These are phyloP conservation scores for Chionis minor DNA, from an alignment of 2,113 vertebrate genomes.

Conservation along the genomic window DNA sequence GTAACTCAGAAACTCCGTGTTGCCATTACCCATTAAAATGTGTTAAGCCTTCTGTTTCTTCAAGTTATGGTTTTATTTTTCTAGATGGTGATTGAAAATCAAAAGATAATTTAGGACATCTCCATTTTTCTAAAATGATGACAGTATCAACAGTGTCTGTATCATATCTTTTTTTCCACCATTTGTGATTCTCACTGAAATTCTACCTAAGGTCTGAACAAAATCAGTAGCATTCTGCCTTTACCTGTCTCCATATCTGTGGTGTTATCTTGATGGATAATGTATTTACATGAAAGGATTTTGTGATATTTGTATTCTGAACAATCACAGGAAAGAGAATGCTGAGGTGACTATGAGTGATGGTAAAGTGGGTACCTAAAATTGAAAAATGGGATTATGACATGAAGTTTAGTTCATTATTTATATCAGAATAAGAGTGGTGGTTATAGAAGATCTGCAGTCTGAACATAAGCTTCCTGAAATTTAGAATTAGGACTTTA, in stretches of 20 bases:
- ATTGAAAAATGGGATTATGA: neutral
- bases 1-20: neutral
- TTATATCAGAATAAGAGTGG: neutral
- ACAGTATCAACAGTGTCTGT: neutral
- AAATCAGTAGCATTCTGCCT: neutral
- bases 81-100: neutral
- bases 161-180: fast-evolving
- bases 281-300: neutral
- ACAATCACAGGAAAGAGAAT: neutral
- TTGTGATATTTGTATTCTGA: neutral
- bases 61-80: neutral
- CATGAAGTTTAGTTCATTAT: neutral
- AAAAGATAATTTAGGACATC: neutral
- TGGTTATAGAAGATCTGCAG: neutral
- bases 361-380: neutral
- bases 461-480: neutral
- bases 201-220: neutral
- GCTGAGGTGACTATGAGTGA: neutral
- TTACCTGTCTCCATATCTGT: neutral
- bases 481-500: neutral
- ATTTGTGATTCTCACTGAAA: neutral
- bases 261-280: neutral
- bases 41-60: neutral
- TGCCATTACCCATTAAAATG: neutral
- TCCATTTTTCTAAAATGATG: neutral